Base-by-base conservation (phyloP, 2,797 vertebrate genomes). In the Bovichtus diacanthus region DNA sequence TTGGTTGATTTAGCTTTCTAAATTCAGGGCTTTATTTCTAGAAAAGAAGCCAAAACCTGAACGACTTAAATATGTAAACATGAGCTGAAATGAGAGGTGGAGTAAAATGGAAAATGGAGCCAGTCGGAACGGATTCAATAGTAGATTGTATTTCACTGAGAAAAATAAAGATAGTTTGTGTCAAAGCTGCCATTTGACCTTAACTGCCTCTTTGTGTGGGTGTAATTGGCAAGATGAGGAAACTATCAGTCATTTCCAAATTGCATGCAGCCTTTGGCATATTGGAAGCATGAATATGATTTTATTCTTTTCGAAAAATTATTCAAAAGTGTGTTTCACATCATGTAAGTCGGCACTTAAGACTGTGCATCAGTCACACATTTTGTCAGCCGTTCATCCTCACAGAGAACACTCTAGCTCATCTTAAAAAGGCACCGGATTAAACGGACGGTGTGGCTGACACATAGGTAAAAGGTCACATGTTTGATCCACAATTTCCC, bases 141-240 rank as follows among this genome's bases (percentile, higher is more conserved):
- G 16, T 2, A 23, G 5, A 23, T 64, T 49, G n/a, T 46, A 41
- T 59, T 78, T 54, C n/a, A 51, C 39, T 6, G 23, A 44, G 12
- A 1, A 44, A 67, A 67, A 79, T 50, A 27, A 61, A 60, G 63
- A 75, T 29, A 53, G 79, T 61, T 36, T 66, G 75, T 69, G 29
- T 74, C 53, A 65, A 47, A 73, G 58, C 60, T 59, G 61, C 70
- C 38, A 46, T 76, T 78, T 76, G 71, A 84, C 82, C 77, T 67
- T 2, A 72, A 23, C 70, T 70, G 62, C 58, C 39, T 80, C 61
- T 73, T 34, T 41, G 60, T 56, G 81, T 74, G 66, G 65, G 70
- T 47, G 76, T 68, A 76, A 81, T 59, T 78, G 78, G 70, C 70
- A 60, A 53, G 39, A 59, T 38, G 47, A 80, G 34, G n/a, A 53